Evolutionary conservation across 2,888 invertebrate genomes (phyloP).

Genomic region (Nudaria mundana): DNA sequence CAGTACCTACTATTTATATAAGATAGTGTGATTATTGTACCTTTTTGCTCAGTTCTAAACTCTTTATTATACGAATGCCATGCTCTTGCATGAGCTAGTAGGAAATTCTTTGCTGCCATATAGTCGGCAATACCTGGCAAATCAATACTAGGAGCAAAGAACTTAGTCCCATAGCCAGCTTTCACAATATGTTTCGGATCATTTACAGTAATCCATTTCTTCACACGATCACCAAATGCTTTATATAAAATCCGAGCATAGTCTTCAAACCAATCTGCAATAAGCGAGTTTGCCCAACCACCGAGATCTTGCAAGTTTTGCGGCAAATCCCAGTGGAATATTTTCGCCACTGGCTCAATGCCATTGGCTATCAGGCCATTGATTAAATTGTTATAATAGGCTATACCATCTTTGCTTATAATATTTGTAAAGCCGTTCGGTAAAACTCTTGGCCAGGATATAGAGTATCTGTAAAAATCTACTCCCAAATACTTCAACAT

Average conservation of each 20-base stretch:
- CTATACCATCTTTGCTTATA: conserved; percentile 81
- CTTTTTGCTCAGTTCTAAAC: conserved; percentile 50
- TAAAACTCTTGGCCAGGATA: conserved; percentile 84
- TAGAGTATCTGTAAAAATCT: conserved; percentile 80
- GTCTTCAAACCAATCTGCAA: conserved; percentile 72
- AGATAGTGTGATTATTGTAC: no score
- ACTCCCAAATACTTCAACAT: conserved; percentile 68
- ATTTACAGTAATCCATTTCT: conserved; percentile 82
- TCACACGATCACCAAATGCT: conserved; percentile 73
- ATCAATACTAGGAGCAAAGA: conserved; percentile 57
- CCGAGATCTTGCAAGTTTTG: conserved; percentile 78
- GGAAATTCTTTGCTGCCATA: conserved; percentile 67
- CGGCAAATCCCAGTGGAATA: conserved; percentile 81
- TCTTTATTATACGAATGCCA: conserved; percentile 69
- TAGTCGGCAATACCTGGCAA: conserved; percentile 76
- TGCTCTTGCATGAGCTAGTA: conserved; percentile 79
- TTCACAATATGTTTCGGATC: conserved; percentile 72
- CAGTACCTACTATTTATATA: no score
- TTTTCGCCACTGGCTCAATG: conserved; percentile 82
- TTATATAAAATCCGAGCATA: conserved; percentile 69
- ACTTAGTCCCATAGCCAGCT: conserved; percentile 65
- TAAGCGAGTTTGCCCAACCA: conserved; percentile 74
- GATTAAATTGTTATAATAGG: conserved; percentile 84
- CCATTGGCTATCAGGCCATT: conserved; percentile 79
- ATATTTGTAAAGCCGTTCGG: conserved; percentile 78